A percentile compares a stretch with the other conserved stretches of the same genome.
Evolutionary conservation across 1,140 invertebrate genomes (phyloP).

Genomic region (Oppia nitens): DNA sequence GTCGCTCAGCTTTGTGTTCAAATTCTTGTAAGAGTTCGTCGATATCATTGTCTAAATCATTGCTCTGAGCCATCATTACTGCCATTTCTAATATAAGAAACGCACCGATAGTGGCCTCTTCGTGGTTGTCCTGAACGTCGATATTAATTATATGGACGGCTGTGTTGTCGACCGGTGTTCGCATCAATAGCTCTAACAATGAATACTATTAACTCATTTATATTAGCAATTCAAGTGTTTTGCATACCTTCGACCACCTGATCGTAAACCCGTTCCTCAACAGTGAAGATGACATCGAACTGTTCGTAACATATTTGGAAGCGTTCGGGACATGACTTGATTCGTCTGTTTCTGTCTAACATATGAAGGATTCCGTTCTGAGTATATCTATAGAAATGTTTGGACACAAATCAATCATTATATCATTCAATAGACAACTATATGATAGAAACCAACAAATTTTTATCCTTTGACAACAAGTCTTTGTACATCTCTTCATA

Average conservation of each 20-base stretch:
- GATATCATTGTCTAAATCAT: conserved; percentile 94
- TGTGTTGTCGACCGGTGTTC: conserved; percentile 40
- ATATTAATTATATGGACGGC: conserved; percentile 95
- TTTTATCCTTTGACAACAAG: conserved; percentile 44
- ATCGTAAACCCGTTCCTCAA: conserved; percentile 97
- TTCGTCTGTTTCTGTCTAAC: conserved; percentile 88
- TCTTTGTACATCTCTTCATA: conserved; percentile 98
- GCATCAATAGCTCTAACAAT: conserved; percentile 30
- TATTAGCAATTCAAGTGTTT: no score
- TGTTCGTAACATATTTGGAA: conserved; percentile 78
- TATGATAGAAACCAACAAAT: conserved; percentile 22
- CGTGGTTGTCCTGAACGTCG: conserved; percentile 98
- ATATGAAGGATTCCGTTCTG: conserved; percentile 97
- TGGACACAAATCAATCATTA: conserved; percentile 6
- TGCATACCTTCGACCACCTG: conserved; percentile 50
- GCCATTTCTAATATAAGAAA: conserved; percentile 92
- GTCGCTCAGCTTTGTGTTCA: conserved; percentile 67
- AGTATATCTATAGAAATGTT: conserved; percentile 54
- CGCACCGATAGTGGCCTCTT: conserved; percentile 99
- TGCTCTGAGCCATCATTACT: conserved; percentile 62
- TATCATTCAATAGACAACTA: conserved; percentile 1
- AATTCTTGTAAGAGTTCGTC: conserved; percentile 92
- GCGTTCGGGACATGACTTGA: conserved; percentile 82
- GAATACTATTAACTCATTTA: no score
- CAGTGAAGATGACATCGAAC: conserved; percentile 93